Conservation (phyloP, 30 jellyfish, hydroid and myxozoan genomes). For the Hydractinia symbiolongicarpus region DNA sequence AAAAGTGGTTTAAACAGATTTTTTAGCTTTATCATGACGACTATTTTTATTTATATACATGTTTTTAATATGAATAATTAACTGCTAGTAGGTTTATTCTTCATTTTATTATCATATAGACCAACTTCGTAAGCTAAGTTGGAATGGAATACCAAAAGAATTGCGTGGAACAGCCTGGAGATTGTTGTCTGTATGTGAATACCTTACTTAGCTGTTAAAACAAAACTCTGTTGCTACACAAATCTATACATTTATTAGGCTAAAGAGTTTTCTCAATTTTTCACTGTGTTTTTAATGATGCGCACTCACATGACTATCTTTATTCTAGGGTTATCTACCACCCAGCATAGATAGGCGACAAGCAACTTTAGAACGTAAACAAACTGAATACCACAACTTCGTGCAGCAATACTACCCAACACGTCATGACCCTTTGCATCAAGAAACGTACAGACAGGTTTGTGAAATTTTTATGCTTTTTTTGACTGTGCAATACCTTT, state of each 20-base stretch:
- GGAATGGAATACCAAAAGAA: slow-evolving; percentile 86
- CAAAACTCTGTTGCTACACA: neutral
- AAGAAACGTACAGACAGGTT: slow-evolving; percentile 94
- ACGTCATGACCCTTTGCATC: slow-evolving; percentile 65
- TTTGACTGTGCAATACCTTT: too few species aligned
- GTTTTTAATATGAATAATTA: too few species aligned
- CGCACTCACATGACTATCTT: neutral
- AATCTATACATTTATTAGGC: neutral
- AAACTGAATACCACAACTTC: slow-evolving; percentile 81
- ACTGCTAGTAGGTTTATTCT: neutral
- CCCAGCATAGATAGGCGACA: slow-evolving; percentile 86
- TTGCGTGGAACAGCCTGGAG: slow-evolving; percentile 83
- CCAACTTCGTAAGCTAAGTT: slow-evolving; percentile 75
- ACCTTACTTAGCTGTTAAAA: neutral
- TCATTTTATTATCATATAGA: slow-evolving; percentile 25
- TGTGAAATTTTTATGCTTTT: neutral
- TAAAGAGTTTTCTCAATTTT: neutral
- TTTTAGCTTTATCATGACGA: neutral
- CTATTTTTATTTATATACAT: neutral
- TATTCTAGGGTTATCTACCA: slow-evolving; percentile 84
- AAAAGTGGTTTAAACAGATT: neutral
- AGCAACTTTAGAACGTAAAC: slow-evolving; percentile 77
- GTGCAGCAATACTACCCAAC: slow-evolving; percentile 86
- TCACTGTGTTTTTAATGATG: neutral
- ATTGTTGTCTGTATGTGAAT: slow-evolving; percentile 65